Base-by-base conservation (phyloP, 2,888 invertebrate species). In the Drosophila glabriapex region DNA sequence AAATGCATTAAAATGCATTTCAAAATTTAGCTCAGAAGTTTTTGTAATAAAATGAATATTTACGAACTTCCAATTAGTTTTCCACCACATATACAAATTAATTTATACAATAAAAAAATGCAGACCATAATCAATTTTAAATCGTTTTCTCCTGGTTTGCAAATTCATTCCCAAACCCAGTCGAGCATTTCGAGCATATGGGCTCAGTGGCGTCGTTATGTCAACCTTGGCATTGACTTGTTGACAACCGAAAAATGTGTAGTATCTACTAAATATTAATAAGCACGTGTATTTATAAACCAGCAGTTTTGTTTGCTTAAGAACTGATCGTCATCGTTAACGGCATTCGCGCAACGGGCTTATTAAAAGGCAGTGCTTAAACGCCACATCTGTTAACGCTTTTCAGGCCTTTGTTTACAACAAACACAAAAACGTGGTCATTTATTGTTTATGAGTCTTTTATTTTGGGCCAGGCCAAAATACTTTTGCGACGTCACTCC, bases 331-430 rank as follows among this genome's bases (percentile, higher is more conserved):
- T 33, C 70, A 52, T 50, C 39, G n/a, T 41, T 50, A 60, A 29
- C 43, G 78, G 67, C 54, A 31, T 55, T 37, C 25, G 31, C 46
- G 25, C 28, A 35, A 59, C 37, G 56, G 61, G 68, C 68, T 71
- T 68, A 82, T 74, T 81, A 82, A 82, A 82, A 58, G 29, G 14
- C 19, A 59, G 35, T 66, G 50, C 31, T 65, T 78, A 81, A 90
- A 71, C 89, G 87, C 78, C 81, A 89, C 85, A 86, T 83, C 84
- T 86, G 85, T 91, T 89, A 78, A 63, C 68, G 73, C 82, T 56
- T 66, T 71, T 64, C 39, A 28, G 61, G 65, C 50, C 49, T 74
- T 76, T 90, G 89, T 90, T 85, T 90, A 89, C 89, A 80, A 49
- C 61, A 74, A 74, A 70, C 85, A 89, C 71, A 39, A 19, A 56